Evolutionary conservation across 2,797 vertebrate genomes (phyloP).

Genomic region (Leptatherina wallacei): DNA sequence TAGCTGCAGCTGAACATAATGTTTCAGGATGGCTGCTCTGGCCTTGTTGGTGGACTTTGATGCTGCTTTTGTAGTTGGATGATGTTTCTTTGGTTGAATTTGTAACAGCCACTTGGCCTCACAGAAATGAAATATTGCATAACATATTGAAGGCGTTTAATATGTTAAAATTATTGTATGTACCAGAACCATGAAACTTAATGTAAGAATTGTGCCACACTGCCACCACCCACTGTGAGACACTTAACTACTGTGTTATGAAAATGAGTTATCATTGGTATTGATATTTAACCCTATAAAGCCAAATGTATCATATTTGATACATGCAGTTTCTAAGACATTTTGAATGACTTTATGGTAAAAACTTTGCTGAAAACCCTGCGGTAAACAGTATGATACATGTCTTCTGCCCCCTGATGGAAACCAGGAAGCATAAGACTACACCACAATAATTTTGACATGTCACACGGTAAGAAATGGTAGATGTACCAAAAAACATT

Average conservation of each 20-base stretch:
- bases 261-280: too few species aligned
- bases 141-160: background rate
- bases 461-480: too few species aligned
- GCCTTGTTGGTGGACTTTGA: background rate
- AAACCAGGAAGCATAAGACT: too few species aligned
- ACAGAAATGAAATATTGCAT: background rate
- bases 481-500: too few species aligned
- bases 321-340: too few species aligned
- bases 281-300: background rate
- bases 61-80: background rate
- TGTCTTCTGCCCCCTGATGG: too few species aligned
- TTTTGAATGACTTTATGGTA: too few species aligned
- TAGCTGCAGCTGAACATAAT: background rate
- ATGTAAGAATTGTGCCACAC: background rate
- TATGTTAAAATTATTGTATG: background rate
- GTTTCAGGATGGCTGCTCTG: background rate
- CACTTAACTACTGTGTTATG: background rate
- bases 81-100: background rate
- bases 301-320: too few species aligned
- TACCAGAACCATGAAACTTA: background rate
- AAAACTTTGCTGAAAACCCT: too few species aligned
- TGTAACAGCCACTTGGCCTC: background rate
- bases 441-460: too few species aligned
- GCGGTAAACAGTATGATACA: too few species aligned
- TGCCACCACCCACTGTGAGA: background rate